Evolutionary conservation across 1,140 invertebrate genomes (phyloP).

Genomic region (Oryctes rhinoceros): DNA sequence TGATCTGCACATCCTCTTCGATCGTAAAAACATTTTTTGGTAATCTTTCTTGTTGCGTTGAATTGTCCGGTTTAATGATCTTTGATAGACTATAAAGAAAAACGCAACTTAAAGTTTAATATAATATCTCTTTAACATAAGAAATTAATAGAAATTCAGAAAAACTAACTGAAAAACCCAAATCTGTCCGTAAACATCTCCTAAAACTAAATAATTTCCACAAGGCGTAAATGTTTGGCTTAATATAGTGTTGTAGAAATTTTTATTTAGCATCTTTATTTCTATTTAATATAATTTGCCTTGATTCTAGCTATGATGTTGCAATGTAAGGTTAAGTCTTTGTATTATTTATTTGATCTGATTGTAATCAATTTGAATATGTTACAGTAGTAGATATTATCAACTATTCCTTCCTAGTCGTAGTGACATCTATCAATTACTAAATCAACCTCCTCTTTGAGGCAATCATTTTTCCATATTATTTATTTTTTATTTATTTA

Average conservation of each 20-base stretch:
- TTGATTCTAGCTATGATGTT: not conserved
- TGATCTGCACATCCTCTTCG: conserved; percentile 70
- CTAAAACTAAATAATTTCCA: conserved; percentile 81
- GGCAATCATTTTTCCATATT: too few species aligned
- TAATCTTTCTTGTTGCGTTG: conserved; percentile 65
- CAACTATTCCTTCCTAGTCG: too few species aligned
- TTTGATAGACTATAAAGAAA: conserved; percentile 65
- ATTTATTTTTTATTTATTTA: too few species aligned
- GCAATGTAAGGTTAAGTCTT: not conserved
- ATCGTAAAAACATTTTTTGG: conserved; percentile 68
- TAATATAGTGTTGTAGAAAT: conserved; percentile 79
- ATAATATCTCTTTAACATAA: conserved; percentile 38
- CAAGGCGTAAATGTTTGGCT: conserved; percentile 83
- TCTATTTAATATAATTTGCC: conserved; percentile 18
- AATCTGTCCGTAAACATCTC: conserved; percentile 85
- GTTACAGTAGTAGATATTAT: too few species aligned
- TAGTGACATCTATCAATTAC: too few species aligned
- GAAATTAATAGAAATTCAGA: not conserved
- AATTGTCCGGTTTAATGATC: conserved; percentile 66
- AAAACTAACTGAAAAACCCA: conserved; percentile 81
- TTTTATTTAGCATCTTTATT: conserved; percentile 51
- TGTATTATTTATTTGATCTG: not conserved
- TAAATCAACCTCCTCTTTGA: too few species aligned
- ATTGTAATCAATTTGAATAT: too few species aligned
- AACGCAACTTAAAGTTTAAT: conserved; percentile 37